Percentiles rank a stretch among this genome's conserved stretches.
These are phyloP conservation scores for Nineta flava DNA, from an alignment of 2,888 invertebrate species.

Conservation along the genomic window DNA sequence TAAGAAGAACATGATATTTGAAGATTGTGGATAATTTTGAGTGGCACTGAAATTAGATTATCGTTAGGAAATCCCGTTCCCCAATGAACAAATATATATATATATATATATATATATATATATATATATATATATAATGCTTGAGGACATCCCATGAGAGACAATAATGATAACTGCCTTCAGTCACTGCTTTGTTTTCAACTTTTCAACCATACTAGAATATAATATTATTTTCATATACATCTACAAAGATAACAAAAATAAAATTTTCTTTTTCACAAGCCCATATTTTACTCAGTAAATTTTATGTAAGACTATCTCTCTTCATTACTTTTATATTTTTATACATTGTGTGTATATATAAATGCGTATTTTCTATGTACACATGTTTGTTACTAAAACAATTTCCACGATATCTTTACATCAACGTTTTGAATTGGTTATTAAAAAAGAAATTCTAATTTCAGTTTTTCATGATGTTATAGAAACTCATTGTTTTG, in stretches of 20 bases:
- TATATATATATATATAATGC: neutral
- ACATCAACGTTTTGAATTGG: too few relatives aligned
- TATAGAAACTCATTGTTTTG: too few relatives aligned
- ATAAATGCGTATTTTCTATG: too few relatives aligned
- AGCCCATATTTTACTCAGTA: too few relatives aligned
- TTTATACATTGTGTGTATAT: too few relatives aligned
- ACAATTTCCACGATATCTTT: too few relatives aligned
- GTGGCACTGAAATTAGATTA: neutral
- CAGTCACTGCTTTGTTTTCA: neutral
- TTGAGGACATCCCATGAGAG: neutral
- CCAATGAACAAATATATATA: neutral
- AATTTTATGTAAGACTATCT: too few relatives aligned
- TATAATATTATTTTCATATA: neutral
- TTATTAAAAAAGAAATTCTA: too few relatives aligned
- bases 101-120: too few relatives aligned
- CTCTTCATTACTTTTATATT: too few relatives aligned
- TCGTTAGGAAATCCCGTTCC: neutral
- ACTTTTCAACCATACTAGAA: neutral
- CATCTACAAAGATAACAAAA: neutral
- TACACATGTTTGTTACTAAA: too few relatives aligned
- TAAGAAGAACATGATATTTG: neutral
- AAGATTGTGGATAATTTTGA: neutral
- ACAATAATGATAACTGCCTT: constrained; percentile 1
- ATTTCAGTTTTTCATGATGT: too few relatives aligned
- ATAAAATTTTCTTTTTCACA: neutral